These are phyloP conservation scores for Sardinella longiceps DNA, from an alignment of 2,797 vertebrate genomes.

Conservation along the genomic window DNA sequence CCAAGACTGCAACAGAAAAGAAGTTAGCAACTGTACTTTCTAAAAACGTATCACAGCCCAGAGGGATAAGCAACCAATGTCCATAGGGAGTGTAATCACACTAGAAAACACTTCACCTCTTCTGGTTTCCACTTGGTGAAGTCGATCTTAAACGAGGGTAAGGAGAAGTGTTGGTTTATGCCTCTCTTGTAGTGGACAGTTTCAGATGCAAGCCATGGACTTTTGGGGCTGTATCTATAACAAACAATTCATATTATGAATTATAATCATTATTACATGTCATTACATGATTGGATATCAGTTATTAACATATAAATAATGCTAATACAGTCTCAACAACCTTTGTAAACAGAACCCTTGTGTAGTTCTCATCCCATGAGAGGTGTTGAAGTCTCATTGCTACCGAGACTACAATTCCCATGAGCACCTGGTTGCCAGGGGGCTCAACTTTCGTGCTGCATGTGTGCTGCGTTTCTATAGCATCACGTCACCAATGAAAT, in stretches of 20 bases:
- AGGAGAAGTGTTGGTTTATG: conserved; percentile 96
- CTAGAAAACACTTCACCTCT: conserved; percentile 78
- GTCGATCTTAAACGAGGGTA: conserved; percentile 96
- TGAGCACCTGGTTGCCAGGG: conserved; percentile 5
- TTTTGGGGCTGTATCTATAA: conserved; percentile 92
- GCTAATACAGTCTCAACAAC: background rate
- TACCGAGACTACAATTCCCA: background rate
- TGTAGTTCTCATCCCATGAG: background rate
- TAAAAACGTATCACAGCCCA: too few species aligned
- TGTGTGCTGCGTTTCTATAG: conserved; percentile 7
- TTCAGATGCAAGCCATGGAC: conserved; percentile 87
- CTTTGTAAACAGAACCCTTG: background rate
- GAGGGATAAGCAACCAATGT: background rate
- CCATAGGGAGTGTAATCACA: background rate
- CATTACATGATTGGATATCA: background rate
- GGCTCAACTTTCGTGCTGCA: background rate
- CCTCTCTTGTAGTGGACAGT: conserved; percentile 95
- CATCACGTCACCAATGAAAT: background rate
- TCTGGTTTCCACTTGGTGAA: conserved; percentile 97
- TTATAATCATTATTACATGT: conserved; percentile 11
- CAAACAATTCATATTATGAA: background rate
- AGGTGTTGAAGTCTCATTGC: background rate
- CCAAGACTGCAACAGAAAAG: too few species aligned
- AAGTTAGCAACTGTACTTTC: too few species aligned
- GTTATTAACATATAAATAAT: background rate